Evolutionary conservation across 2,797 vertebrate species (phyloP), one percentile per base, ranked within the genome.

Genomic region (Myripristis jacobus): DNA sequence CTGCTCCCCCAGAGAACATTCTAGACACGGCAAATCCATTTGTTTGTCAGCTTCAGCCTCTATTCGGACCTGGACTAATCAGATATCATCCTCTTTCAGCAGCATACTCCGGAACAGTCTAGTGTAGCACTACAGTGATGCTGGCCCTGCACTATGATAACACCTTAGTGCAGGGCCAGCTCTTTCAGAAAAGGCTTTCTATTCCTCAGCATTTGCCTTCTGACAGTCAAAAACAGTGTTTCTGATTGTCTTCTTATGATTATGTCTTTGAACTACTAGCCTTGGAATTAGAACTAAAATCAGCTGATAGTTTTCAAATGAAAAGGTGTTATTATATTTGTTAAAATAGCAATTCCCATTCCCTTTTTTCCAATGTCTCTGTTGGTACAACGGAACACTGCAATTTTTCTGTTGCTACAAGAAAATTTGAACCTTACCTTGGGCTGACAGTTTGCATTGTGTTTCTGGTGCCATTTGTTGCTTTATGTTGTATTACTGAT

Each of bases 1-100:
- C 83, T 66, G 79, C 74, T 86, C 86, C 87, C 90, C 89, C 50
- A 71, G 87, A 92, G 91, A 91, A 91, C 82, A 64, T 89, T 85
- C 83, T 56, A 87, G 80, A 87, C 88, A 87, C 84, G 89, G 87
- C 79, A 91, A 91, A 93, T 92, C 90, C 87, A 93, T 91, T 91
- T 92, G 91, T 92, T 89, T 92, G 90, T 93, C 88, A 91, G 87
- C 80, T 81, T 73, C 82, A 76, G 85, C 87, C 75, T 72, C 76
- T 53, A 58, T 80, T 84, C 79, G 56, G 80, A 83, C 79, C 72
- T 34, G 53, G 77, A 87, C 83, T 88, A 91, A 92, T 92, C 91
- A 90, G 88, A 92, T 92, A 90, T 88, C 77, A 86, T 89, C 92
- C 89, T 86, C 65, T 88, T 76, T 85, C 83, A 83, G 86, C 82